A percentile compares a stretch with the other conserved stretches of the same genome.
Conservation (phyloP, 2,888 invertebrate species). For the Andrena bucephala region DNA sequence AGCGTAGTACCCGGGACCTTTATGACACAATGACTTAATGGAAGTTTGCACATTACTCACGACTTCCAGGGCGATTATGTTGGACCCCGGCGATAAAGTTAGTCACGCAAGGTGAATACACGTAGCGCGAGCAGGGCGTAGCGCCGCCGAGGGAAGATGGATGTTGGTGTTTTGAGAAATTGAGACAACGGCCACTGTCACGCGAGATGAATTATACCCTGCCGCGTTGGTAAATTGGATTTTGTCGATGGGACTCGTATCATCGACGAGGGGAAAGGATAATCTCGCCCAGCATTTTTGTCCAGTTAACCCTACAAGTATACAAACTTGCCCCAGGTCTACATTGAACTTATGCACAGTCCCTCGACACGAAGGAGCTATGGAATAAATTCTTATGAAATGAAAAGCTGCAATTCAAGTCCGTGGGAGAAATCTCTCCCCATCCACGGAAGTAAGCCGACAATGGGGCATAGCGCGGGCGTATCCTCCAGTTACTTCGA, state of each 20-base stretch:
- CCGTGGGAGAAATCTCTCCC: background rate
- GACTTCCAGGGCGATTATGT: constrained; percentile 69
- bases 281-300: background rate
- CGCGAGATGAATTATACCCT: constrained; percentile 65
- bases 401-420: background rate
- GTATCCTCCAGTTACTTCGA: constrained; percentile 63
- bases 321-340: background rate
- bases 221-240: constrained; percentile 61
- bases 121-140: constrained; percentile 62
- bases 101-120: constrained; percentile 73
- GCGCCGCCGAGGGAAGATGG: constrained; percentile 64
- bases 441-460: constrained; percentile 22
- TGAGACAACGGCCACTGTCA: constrained; percentile 71
- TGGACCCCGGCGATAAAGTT: constrained; percentile 68
- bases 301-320: background rate
- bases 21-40: constrained; percentile 74
- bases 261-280: constrained; percentile 9
- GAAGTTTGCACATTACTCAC: constrained; percentile 73
- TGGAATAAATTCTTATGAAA: background rate
- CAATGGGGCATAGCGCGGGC: constrained; percentile 30
- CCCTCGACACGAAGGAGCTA: background rate
- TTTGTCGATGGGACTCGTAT: constrained; percentile 37
- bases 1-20: constrained; percentile 48
- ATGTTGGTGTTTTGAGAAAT: constrained; percentile 73
- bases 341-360: background rate